Base-by-base conservation (phyloP, 2,888 invertebrate species). In the Gnatocerus cornutus region DNA sequence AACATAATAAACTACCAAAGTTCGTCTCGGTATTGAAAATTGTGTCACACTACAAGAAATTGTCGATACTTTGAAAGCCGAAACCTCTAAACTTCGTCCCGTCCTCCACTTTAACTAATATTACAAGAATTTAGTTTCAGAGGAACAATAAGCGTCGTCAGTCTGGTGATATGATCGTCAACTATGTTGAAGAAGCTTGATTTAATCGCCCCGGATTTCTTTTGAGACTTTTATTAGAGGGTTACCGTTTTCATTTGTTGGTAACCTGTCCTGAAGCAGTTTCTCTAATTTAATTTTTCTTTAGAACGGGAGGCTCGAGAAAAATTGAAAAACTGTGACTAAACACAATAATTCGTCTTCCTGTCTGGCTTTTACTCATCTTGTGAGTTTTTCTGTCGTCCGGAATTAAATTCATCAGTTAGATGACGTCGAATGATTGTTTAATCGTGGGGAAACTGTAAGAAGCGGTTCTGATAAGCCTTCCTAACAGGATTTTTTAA, bases 351-450 rank as follows among this genome's bases (percentile, higher is more conserved):
- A 59, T 45, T 62, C 48, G 50, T 65, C 52, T 50, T 64, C 58
- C 62, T 29, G 56, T 43, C 56, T 53, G 50, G 55, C 70, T 69
- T 62, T 76, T 74, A 74, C 61, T 48, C 33, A 14, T 61, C 61
- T 46, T 48, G n/a, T 21, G 21, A 21, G 16, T 77, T 75, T 37
- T 16, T 12, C 27, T 43, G 37, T 61, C 48, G 61, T 46, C 46
- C 29, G 74, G 78, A 77, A 80, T 81, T 80, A 79, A 80, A 79
- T 78, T 78, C 79, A 77, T 79, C 79, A 79, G 75, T 79, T 78
- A 78, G 77, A 75, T 76, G 72, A 78, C 77, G 76, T 68, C 73
- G 73, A 74, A 75, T 76, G 75, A 78, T 77, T 77, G 78, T 78
- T 79, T 79, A 79, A 79, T 79, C 75, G 78, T 69, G 69, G 72